Conservation (phyloP, 2,797 vertebrate species). For the Mus minutoides region DNA sequence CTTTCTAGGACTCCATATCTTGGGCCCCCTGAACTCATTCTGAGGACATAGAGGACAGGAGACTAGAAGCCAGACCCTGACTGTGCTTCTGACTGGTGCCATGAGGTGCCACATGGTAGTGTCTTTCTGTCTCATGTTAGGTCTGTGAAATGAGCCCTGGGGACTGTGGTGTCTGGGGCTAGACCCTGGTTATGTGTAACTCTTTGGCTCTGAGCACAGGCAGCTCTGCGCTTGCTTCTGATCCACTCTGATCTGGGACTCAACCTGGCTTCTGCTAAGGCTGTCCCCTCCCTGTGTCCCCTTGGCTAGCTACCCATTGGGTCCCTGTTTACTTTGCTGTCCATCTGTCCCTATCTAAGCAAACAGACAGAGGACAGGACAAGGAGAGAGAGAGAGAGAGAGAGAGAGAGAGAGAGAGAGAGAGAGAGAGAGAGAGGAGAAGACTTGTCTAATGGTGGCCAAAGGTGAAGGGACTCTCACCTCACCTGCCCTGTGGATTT, state of each 20-base stretch:
- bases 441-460: neutral
- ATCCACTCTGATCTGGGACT: neutral
- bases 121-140: neutral
- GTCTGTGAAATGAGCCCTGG: neutral
- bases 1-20: too few species aligned
- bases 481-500: slow-evolving; percentile 67
- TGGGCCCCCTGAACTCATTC: neutral
- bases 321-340: neutral
- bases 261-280: neutral
- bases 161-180: neutral
- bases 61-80: neutral
- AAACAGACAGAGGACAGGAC: slow-evolving; percentile 1
- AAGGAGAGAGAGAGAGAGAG: neutral
- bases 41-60: neutral
- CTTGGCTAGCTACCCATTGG: neutral
- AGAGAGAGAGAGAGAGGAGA: slow-evolving; percentile 27
- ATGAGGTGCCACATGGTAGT: neutral
- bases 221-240: neutral
- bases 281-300: neutral
- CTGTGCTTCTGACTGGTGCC: neutral
- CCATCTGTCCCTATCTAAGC: accelerated
- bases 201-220: neutral
- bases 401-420: neutral
- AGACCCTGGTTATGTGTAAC: neutral
- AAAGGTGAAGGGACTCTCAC: slow-evolving; percentile 72